Evolutionary conservation across 2,113 vertebrate species (phyloP).

Genomic region (Heteronetta atricapilla): DNA sequence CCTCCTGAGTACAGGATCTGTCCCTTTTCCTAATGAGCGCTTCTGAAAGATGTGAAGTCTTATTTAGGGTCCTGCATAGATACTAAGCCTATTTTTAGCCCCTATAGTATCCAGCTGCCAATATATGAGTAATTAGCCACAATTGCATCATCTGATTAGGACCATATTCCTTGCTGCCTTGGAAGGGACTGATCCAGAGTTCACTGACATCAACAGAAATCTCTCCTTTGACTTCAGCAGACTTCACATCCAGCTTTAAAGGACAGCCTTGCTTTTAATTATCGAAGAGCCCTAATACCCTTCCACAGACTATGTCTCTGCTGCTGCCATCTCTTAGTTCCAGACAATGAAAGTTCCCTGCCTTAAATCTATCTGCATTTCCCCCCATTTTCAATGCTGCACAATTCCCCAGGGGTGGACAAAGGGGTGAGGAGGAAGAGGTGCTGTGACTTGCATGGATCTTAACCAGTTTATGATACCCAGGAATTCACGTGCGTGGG

Average conservation of each 20-base stretch:
- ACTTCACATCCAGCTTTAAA: background rate
- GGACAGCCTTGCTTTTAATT: background rate
- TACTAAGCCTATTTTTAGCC: background rate
- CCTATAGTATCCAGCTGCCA: background rate
- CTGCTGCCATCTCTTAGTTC: background rate
- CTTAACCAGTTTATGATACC: background rate
- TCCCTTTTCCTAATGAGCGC: background rate
- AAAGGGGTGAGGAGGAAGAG: background rate
- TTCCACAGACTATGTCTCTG: background rate
- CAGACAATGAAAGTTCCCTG: background rate
- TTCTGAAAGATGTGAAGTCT: background rate
- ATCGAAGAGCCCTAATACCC: background rate
- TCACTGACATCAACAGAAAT: background rate
- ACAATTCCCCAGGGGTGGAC: background rate
- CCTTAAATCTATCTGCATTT: background rate
- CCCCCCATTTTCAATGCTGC: background rate
- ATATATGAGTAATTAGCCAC: background rate
- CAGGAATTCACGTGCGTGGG: background rate
- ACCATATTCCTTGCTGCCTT: background rate
- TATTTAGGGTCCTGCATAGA: background rate
- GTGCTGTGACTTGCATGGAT: constrained; percentile 1
- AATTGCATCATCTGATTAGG: background rate
- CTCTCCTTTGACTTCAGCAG: background rate
- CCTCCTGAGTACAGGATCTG: rapidly evolving
- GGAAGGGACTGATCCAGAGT: background rate